Base-by-base conservation (phyloP, 2,113 vertebrate genomes). In the Xenopus borealis region DNA sequence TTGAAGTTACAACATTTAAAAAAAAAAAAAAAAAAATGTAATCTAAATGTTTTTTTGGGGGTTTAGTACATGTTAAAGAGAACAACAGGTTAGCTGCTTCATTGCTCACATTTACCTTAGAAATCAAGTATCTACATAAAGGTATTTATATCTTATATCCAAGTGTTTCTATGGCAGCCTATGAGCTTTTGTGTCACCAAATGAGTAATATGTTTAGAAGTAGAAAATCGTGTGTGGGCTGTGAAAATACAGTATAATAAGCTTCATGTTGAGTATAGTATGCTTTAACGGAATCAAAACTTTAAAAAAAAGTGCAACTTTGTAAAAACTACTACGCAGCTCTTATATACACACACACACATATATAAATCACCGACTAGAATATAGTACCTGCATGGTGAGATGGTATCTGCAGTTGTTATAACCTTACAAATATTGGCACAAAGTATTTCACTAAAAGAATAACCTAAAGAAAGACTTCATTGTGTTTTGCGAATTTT, bases 191-290 rank as follows among this genome's bases (percentile, higher is more conserved):
- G 58, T 76, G 66, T 76, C 73, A 76, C 66, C 66, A 76, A 69
- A 76, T 63, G 66, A 69, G 59, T 76, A 76, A 76, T 76, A 59
- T 69, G 66, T 76, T 75, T 57, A 76, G 59, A 62, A 30, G 73
- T 45, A 69, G 66, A 69, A 69, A 69, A 69, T 76, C 62, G 69
- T 76, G 73, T 63, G 73, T 76, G 66, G 73, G 73, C 27, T 69
- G 66, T 69, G 45, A 27, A 76, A 76, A 76, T 69, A 40, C 33
- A 40, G 33, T 40, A 76, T 69, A 76, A 76, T 76, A 76, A 76
- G 66, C 46, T 69, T 23, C 14, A 55, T 63, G 66, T 69, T 76
- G 33, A 69, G 73, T 69, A 69, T 59, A 76, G 59, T 63, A 55
- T 19, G 10, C 23, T 69, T 45, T 6, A 7, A 33, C 30, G 3